Base-by-base conservation (phyloP, 2,113 vertebrate species). In the Telmatochromis sp. region DNA sequence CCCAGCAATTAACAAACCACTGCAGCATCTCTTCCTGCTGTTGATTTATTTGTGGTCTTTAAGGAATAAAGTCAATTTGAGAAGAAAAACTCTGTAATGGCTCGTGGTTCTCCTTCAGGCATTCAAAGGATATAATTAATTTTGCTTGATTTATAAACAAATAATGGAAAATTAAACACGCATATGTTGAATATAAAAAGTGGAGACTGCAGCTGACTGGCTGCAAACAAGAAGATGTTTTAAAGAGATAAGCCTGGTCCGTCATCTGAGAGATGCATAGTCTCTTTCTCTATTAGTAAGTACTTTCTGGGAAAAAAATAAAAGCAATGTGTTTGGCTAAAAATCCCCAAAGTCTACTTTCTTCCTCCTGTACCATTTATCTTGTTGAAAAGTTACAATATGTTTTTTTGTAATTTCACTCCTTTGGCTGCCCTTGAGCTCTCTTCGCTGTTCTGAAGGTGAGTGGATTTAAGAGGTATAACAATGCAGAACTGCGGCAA, bases 391-490 rank as follows among this genome's bases (percentile, higher is more conserved):
- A 87, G 87, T 88, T 86, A 82, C 86, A 82, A 78, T 85, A 71
- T 87, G 40, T 26, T 73, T 15, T 45, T 90, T 86, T 87, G 71
- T 84, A 40, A 80, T 53, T 90, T 65, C 54, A 35, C 63, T 73
- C 71, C 33, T 75, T 83, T 23, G 60, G 85, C 79, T 87, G 87
- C 82, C 90, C 84, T 81, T 88, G 89, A 91, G 85, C 87, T 80
- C 55, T 80, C 80, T 33, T 58, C 47, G 60, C 80, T 91, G 83
- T 57, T 84, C 58, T 87, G 80, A 79, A 83, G 65, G 68, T 89
- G 73, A 91, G 81, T 83, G 84, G 86, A 89, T 91, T 85, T 84
- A n/a, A 89, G 88, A 92, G 73, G 88, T 87, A 65, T 79, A 90
- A 88, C 85, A 82, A 86, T 28, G 55, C 26, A 68, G 51, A 65